Conservation (phyloP, 2,113 vertebrate genomes). For the Cervus canadensis region DNA sequence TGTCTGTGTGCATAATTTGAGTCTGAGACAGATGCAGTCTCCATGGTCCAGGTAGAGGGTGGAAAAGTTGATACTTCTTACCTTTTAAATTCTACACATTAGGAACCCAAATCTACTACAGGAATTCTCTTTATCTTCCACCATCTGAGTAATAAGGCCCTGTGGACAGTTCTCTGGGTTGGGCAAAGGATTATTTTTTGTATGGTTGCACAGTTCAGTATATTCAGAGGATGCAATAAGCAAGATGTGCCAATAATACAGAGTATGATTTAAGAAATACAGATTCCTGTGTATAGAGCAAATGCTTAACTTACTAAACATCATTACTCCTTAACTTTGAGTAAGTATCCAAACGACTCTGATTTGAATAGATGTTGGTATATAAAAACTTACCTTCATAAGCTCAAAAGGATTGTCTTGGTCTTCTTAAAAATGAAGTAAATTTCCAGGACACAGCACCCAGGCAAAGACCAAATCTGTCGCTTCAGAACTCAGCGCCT, state of each 20-base stretch:
- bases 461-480: neutral
- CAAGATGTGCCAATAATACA: neutral
- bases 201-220: neutral
- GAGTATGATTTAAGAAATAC: neutral
- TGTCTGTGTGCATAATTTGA: neutral
- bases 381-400: constrained; percentile 1
- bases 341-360: neutral
- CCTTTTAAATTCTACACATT: neutral
- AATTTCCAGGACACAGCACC: neutral
- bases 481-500: neutral
- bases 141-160: neutral
- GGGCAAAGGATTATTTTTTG: neutral
- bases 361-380: neutral
- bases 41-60: neutral
- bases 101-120: neutral
- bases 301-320: neutral
- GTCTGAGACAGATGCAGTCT: neutral
- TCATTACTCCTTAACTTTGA: neutral
- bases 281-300: neutral
- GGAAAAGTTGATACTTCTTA: neutral
- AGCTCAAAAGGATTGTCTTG: neutral
- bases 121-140: neutral
- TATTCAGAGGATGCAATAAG: neutral
- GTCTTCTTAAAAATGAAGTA: neutral
- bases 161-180: neutral